Evolutionary conservation across 1,140 invertebrate species (phyloP), one percentile per base, ranked within the genome.

Genomic region (Drosophila orena): DNA sequence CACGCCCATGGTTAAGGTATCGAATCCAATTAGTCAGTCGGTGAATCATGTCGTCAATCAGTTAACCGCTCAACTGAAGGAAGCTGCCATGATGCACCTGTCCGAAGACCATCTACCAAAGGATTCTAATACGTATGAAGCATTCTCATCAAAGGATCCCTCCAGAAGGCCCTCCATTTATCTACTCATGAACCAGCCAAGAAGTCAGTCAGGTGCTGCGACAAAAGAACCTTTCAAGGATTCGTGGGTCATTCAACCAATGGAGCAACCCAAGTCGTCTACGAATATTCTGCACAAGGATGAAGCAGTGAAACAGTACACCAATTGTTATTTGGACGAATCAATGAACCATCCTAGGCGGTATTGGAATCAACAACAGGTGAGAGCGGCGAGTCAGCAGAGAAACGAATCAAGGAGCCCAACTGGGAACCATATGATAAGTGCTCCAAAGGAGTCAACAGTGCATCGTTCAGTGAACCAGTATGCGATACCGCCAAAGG

Each of bases 171-270:
- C 53, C 2, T 61, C 59, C 2, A 42, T 61, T 15, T 61, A 61
- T 14, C 40, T 62, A 2, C 11, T 62, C 6, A 59, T 62, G 59
- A n/a, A 62, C 6, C 37, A 59, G 14, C 37, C 37, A 3, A 59
- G 15, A 10, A 11, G 14, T 3, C 24, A n/a, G 7, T 17, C 49
- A 2, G 30, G 4, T 8, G 11, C 8, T 7, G 12, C 10, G 3
- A 4, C 14, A 7, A 57, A 6, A 2, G 24, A 12, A 6, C 34
- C 20, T 0, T 0, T 15, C 1, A 59, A 34, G 17, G 17, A 22
- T 27, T 35, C 38, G 1, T 62, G 54, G 54, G 37, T 62, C 2
- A 59, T 59, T 0, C 59, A 62, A 20, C 37, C 54, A 1, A 58
- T 61, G 4, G 17, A 34, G 24, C 37, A 30, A 20, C 24, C 27